phyloP scores from a whole-genome alignment of 2,888 invertebrate genomes.

The Anodontia alba region DNA sequence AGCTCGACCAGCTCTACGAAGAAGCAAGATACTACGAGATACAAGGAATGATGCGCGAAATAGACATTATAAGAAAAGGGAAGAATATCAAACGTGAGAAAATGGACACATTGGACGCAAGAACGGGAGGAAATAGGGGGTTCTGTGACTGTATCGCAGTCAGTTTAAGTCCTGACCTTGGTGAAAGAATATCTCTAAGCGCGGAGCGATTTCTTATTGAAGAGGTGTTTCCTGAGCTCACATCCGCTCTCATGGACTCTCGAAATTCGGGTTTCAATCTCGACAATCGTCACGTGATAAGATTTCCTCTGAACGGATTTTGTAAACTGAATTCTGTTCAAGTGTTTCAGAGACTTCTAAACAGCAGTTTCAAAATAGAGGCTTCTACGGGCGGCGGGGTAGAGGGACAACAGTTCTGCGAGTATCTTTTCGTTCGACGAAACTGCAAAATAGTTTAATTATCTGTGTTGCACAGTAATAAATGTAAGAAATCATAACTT shows the following conservation, averaged over 20 bases:
- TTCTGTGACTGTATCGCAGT: constrained; percentile 92
- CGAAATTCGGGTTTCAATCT: constrained; percentile 93
- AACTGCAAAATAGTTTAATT: constrained; percentile 58
- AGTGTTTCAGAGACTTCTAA: constrained; percentile 92
- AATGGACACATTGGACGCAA: constrained; percentile 56
- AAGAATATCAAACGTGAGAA: constrained; percentile 68
- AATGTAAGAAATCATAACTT: too few relatives aligned
- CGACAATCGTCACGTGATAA: constrained; percentile 92
- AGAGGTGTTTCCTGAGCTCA: constrained; percentile 88
- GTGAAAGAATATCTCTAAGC: constrained; percentile 92
- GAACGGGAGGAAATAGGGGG: constrained; percentile 26
- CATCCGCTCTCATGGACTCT: constrained; percentile 91
- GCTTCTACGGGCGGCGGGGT: constrained; percentile 95
- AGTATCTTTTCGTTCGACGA: constrained; percentile 90
- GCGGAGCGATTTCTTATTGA: constrained; percentile 89
- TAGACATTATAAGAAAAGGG: constrained; percentile 71
- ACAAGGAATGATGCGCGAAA: constrained; percentile 85
- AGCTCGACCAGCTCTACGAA: constrained; percentile 94
- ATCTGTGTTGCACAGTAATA: not conserved
- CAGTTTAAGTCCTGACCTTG: constrained; percentile 92
- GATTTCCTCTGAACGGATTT: constrained; percentile 94
- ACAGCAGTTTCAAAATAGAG: constrained; percentile 91
- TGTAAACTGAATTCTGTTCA: constrained; percentile 96
- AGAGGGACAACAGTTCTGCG: constrained; percentile 95
- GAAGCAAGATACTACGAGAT: constrained; percentile 97